A percentile compares a stretch with the other conserved stretches of the same genome.
Evolutionary conservation across 2,113 vertebrate genomes (phyloP).

Genomic region (Catharus bicknelli): DNA sequence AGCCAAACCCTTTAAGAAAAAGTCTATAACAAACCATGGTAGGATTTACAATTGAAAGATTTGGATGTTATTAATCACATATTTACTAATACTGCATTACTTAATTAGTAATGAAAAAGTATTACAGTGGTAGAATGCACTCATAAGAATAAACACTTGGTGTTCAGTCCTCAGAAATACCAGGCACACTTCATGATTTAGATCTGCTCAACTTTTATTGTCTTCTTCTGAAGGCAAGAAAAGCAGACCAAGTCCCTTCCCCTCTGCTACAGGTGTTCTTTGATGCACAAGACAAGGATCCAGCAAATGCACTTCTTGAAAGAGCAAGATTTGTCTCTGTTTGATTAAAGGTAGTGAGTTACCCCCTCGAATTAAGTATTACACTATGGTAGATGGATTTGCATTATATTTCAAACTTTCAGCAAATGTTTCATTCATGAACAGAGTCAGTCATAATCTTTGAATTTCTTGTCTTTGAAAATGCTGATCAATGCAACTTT

Average conservation of each 20-base stretch:
- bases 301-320: neutral
- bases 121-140: neutral
- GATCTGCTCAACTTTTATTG: neutral
- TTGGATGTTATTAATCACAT: neutral
- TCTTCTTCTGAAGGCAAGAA: neutral
- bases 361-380: neutral
- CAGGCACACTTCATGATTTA: neutral
- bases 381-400: neutral
- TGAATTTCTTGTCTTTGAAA: conserved; percentile 35
- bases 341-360: neutral
- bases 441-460: neutral
- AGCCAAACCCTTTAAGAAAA: neutral
- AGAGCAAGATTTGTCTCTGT: neutral
- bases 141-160: neutral
- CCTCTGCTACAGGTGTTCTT: neutral
- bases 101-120: neutral
- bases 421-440: neutral
- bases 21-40: neutral
- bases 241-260: neutral
- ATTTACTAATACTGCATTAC: neutral
- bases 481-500: neutral
- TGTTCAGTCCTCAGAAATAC: neutral
- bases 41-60: neutral
- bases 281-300: neutral
- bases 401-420: neutral